phyloP scores from a whole-genome alignment of 1,140 invertebrate genomes.

The Scaptomyza pallida region DNA sequence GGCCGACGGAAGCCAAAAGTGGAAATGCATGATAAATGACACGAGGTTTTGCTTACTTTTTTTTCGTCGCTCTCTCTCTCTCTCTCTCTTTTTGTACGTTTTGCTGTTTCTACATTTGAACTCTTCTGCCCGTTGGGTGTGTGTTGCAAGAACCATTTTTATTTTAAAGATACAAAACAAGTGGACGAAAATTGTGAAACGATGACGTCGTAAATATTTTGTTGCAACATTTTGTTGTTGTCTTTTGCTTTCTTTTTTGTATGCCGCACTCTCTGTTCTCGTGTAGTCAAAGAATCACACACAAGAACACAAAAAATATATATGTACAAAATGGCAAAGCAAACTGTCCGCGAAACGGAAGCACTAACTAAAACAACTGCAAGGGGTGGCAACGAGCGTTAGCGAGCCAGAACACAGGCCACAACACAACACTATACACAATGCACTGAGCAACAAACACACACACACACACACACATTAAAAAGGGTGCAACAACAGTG shows the following conservation, averaged over 20 bases:
- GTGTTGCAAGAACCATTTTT: slow-evolving; percentile 56
- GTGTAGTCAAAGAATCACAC: slow-evolving; percentile 38
- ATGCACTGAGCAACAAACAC: not conserved
- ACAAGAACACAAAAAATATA: slow-evolving; percentile 42
- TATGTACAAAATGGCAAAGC: slow-evolving; percentile 76
- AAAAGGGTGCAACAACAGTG: not conserved
- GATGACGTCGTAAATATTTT: slow-evolving; percentile 82
- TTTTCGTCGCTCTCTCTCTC: not conserved
- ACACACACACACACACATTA: not conserved
- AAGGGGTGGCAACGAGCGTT: slow-evolving; percentile 37
- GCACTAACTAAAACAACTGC: slow-evolving; percentile 75
- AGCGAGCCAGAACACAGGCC: slow-evolving; percentile 18
- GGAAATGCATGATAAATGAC: slow-evolving; percentile 83
- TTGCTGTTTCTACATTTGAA: slow-evolving; percentile 16
- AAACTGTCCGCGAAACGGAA: slow-evolving; percentile 81
- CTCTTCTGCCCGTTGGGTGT: slow-evolving; percentile 11
- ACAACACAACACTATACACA: slow-evolving; percentile 1
- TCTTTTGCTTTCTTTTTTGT: too few species aligned
- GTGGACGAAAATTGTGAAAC: slow-evolving; percentile 76
- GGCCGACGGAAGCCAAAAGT: slow-evolving; percentile 81
- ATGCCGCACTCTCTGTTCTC: not conserved
- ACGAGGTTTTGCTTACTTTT: slow-evolving; percentile 65
- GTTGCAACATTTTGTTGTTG: slow-evolving; percentile 71
- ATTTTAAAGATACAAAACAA: slow-evolving; percentile 64
- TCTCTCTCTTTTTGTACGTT: not conserved